Evolutionary conservation across 2,797 vertebrate genomes (phyloP).

Genomic region (Chromis chromis): DNA sequence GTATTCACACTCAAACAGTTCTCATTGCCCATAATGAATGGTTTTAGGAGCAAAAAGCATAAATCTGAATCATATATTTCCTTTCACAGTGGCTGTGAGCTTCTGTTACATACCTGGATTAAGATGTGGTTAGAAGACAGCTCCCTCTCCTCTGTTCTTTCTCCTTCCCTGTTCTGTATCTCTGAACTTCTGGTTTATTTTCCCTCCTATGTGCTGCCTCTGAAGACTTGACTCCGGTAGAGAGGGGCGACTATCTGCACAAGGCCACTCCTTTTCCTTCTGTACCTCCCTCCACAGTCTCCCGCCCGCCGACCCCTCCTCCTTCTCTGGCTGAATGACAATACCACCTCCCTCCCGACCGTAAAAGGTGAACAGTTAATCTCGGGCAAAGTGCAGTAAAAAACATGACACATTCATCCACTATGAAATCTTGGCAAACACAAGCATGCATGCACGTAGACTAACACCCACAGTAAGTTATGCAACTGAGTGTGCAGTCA

Average conservation of each 20-base stretch:
- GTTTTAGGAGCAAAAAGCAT: constrained; percentile 50
- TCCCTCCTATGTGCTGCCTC: constrained; percentile 76
- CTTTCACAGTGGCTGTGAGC: constrained; percentile 36
- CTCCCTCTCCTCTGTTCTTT: constrained; percentile 49
- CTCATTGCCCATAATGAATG: constrained; percentile 63
- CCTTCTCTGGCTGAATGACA: constrained; percentile 80
- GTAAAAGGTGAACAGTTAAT: constrained; percentile 88
- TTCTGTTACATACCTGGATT: constrained; percentile 72
- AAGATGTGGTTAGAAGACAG: constrained; percentile 44
- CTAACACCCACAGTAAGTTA: constrained; percentile 36
- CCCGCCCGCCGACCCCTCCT: constrained; percentile 69
- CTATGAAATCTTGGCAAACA: constrained; percentile 69
- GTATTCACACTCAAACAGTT: constrained; percentile 52
- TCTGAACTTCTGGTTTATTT: constrained; percentile 70
- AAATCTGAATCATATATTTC: constrained; percentile 52
- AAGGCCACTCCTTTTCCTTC: constrained; percentile 87
- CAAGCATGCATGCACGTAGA: constrained; percentile 40
- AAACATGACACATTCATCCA: constrained; percentile 77
- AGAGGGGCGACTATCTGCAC: constrained; percentile 78
- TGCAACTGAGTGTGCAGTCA: constrained; percentile 58
- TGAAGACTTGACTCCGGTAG: constrained; percentile 74
- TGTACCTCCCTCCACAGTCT: constrained; percentile 70
- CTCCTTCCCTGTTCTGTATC: constrained; percentile 64
- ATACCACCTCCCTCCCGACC: constrained; percentile 79
- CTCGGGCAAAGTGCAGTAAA: constrained; percentile 79